Evolutionary conservation across 2,113 vertebrate genomes (phyloP), one percentile per base, ranked within the genome.

Genomic region (Alligator mississippiensis): DNA sequence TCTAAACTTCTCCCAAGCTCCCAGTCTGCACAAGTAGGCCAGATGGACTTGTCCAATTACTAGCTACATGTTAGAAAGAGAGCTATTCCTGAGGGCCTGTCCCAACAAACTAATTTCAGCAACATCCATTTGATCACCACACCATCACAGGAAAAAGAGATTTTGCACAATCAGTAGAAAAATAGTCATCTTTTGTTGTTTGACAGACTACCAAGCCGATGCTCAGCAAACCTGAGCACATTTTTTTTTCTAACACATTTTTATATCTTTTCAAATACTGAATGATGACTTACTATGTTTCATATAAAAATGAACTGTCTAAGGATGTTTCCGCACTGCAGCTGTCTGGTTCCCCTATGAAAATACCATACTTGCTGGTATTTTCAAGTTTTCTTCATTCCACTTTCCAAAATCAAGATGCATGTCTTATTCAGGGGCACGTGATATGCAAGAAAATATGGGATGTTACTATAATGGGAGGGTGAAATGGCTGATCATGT

Each of bases 21-120:
- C 75, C 27, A 70, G n/a, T 12, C 27, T 84, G 25, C 2, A 1
- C 15, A 57, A 94, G 77, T 3, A 66, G 0, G 54, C 0, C 0
- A 64, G 78, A 6, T 28, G 68, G 15, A 14, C 27, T 27, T 64
- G 47, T 28, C 63, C 0, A 0, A 76, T 57, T 30, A 55, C 55
- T 64, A 82, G 3, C 2, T 14, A 55, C 25, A 34, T 28, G 61
- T 9, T 5, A 18, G 77, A 80, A 60, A 54, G 34, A 88, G 76
- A 86, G 27, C 25, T 68, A 9, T 27, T 6, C 54, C 7, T 55
- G 82, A 85, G 11, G 17, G 18, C 25, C 63, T 19, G 34, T 19
- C 77, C 25, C 59, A 74, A 25, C 12, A 25, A 30, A 34, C 8
- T 1, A 0, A 24, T 57, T 38, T 28, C n/a, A 75, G 11, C 76